Evolutionary conservation across 23 tunicate species (phyloP).

Genomic region (Phallusia fumigata): DNA sequence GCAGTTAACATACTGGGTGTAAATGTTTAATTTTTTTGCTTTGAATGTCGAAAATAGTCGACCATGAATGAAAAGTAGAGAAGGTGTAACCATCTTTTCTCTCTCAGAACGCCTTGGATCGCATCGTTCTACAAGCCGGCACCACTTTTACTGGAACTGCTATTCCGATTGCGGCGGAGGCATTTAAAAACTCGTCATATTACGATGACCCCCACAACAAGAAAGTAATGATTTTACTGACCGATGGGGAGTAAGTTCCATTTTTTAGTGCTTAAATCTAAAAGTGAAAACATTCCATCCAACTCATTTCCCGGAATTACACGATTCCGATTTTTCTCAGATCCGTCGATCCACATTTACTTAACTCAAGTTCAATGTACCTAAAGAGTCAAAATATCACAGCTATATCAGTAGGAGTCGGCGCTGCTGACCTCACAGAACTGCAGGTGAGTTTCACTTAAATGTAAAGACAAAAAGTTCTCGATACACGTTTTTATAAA

Average conservation of each 20-base stretch:
- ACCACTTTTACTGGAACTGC: slow-evolving; percentile 62
- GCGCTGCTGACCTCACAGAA: slow-evolving; percentile 18
- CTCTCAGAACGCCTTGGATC: slow-evolving; percentile 38
- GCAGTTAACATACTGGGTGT: no score
- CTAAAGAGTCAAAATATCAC: slow-evolving; percentile 16
- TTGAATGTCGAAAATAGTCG: no score
- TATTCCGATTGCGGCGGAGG: slow-evolving; percentile 37
- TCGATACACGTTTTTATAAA: no score
- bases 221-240: slow-evolving; percentile 56
- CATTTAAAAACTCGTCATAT: slow-evolving; percentile 34
- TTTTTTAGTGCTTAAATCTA: no score
- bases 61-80: no score
- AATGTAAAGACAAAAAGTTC: no score
- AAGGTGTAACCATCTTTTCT: no score
- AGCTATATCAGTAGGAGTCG: slow-evolving; percentile 25
- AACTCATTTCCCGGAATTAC: no score
- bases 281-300: no score
- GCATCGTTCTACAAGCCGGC: slow-evolving; percentile 21
- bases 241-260: slow-evolving; percentile 56
- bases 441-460: slow-evolving; percentile 14
- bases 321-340: no score
- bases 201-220: slow-evolving; percentile 44
- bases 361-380: neutral
- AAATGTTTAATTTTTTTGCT: no score
- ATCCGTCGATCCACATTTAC: neutral